Conservation (phyloP, 2,888 invertebrate species). For the Chydorus sphaericus region DNA sequence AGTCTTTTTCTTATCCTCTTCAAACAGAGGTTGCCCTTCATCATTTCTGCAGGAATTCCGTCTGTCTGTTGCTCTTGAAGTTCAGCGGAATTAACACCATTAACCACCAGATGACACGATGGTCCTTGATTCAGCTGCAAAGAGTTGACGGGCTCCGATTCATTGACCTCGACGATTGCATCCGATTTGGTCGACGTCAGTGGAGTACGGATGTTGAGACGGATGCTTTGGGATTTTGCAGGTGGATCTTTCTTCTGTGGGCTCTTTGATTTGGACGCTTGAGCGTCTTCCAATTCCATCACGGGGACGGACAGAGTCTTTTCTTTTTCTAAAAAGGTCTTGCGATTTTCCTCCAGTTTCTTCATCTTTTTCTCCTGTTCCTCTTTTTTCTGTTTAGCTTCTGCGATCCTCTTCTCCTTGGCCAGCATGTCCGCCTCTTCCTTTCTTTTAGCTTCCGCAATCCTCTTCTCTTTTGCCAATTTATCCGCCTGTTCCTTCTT, state of each 20-base stretch:
- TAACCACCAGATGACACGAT: too few species aligned
- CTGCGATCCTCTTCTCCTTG: background rate
- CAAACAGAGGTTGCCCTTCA: too few species aligned
- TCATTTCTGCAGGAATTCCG: too few species aligned
- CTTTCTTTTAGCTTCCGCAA: background rate
- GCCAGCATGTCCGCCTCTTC: background rate
- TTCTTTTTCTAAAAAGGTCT: background rate
- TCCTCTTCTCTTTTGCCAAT: background rate
- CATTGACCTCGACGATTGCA: background rate
- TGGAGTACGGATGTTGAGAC: constrained; percentile 6
- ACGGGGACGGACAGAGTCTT: too few species aligned
- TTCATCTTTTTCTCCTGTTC: background rate
- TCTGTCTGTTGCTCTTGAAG: too few species aligned
- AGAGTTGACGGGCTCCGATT: background rate
- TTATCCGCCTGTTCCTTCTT: background rate
- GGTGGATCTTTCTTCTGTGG: background rate
- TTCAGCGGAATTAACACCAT: too few species aligned
- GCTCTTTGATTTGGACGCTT: background rate
- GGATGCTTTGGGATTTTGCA: background rate
- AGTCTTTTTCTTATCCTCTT: too few species aligned
- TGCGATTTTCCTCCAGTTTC: constrained; percentile 1
- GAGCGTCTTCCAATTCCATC: background rate
- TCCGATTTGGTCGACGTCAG: background rate
- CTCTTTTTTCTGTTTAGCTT: background rate
- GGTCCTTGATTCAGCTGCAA: too few species aligned